Percentiles rank a stretch among this genome's conserved stretches.
Evolutionary conservation across 2,113 vertebrate species (phyloP).

Genomic region (Syngnathus floridae): DNA sequence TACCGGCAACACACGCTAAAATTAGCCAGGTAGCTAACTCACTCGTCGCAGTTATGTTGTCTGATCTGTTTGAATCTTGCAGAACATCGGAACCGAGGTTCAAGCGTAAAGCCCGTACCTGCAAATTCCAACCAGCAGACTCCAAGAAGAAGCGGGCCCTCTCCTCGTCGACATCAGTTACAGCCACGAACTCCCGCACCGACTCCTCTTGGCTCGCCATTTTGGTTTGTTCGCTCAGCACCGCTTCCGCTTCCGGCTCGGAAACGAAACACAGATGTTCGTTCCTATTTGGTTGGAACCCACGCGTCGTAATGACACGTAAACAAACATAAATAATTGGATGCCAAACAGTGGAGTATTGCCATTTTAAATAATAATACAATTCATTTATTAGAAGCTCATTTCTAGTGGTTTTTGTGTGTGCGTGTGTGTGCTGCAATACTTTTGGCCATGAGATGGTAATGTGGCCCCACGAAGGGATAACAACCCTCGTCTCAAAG

Average conservation of each 20-base stretch:
- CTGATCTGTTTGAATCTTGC: too few species aligned
- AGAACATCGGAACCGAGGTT: neutral
- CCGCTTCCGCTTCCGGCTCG: constrained; percentile 49
- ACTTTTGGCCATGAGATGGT: constrained; percentile 33
- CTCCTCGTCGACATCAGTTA: constrained; percentile 89
- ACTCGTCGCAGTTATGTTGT: neutral
- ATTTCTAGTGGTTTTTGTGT: neutral
- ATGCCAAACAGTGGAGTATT: neutral
- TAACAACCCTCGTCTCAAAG: neutral
- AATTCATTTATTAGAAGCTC: too few species aligned
- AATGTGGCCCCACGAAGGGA: constrained; percentile 1
- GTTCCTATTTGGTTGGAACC: constrained; percentile 42
- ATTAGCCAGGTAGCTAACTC: constrained; percentile 44
- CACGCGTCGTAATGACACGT: neutral
- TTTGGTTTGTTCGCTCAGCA: constrained; percentile 68
- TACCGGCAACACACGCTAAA: constrained; percentile 47
- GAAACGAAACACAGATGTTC: constrained; percentile 50
- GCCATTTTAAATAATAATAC: neutral
- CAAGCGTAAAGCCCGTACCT: constrained; percentile 66
- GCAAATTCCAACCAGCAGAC: constrained; percentile 90
- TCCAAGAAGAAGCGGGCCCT: constrained; percentile 90
- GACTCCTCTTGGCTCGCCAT: constrained; percentile 89
- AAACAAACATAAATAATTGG: neutral
- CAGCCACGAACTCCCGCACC: constrained; percentile 87
- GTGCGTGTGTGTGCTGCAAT: neutral